Evolutionary conservation across 1,140 invertebrate genomes (phyloP), one percentile per base, ranked within the genome.

Genomic region (Drosophila teissieri): DNA sequence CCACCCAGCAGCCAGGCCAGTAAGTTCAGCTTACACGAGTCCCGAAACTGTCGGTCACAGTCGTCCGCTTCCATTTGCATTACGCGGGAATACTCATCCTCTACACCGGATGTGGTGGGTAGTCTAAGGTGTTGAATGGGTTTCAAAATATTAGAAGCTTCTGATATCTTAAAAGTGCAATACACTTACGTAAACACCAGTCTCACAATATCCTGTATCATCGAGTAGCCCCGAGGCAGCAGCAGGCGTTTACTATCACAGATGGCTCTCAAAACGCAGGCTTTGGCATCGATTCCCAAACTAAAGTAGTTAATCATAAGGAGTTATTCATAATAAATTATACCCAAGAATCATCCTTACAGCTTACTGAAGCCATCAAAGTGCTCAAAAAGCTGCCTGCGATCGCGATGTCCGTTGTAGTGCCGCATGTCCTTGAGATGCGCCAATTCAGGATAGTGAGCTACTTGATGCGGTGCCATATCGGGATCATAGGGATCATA

Each of bases 171-270:
- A 10, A 2, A 27, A 10, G 5, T 11, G 0, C 0, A 0, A 3
- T 12, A 1, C 0, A 53, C 91, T 73, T 69, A 92, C 91, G 84
- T 91, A 10, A 92, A 91, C 6, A 92, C 55, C 8, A 91, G 46
- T 0, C 91, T 61, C 6, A 92, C 57, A 31, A 92, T 90, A 44
- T 92, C 91, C 36, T 91, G 91, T 6, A 90, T 45, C 82, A 92
- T 84, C 31, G 91, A 92, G 19, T 92, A 92, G 1, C 91, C 91
- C 1, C 75, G 74, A 0, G 91, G 91, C 27, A 92, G 19, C 0
- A 92, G 70, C 36, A 91, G 40, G 0, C 81, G 52, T 19, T 91
- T 92, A 31, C 88, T 81, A 27, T 91, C 88, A 45, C 91, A 92
- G 5, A 92, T 91, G 10, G 88, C 88, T 5, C 91, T 63, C 46